phyloP scores from a whole-genome alignment of 2,113 vertebrate species.

The Forbesichthys papilliferus region DNA sequence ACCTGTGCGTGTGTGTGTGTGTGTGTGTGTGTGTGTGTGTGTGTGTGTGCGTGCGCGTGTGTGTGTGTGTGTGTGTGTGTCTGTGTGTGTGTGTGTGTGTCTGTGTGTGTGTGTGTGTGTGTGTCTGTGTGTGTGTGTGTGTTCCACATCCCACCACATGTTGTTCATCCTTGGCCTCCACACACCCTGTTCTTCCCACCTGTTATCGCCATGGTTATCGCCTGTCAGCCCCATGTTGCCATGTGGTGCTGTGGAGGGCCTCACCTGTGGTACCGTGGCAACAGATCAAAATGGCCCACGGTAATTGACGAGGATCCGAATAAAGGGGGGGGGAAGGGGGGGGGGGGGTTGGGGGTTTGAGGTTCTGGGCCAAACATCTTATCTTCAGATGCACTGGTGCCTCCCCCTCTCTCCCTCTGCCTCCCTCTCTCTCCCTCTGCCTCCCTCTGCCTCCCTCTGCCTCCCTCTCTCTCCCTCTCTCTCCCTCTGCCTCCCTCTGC shows the following conservation, averaged over 20 bases:
- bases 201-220: conserved; percentile 29
- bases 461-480: background rate
- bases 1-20: too few relatives aligned
- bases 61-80: background rate
- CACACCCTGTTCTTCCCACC: conserved; percentile 17
- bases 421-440: conserved; percentile 4
- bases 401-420: conserved; percentile 1
- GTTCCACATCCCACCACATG: background rate
- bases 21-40: too few relatives aligned
- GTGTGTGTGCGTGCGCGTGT: conserved; percentile 12
- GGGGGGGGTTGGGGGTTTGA: too few relatives aligned
- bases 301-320: conserved; percentile 51
- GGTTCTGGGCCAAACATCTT: conserved; percentile 49
- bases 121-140: conserved; percentile 7
- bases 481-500: background rate
- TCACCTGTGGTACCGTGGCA: conserved; percentile 42
- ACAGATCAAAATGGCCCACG: conserved; percentile 34
- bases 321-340: too few relatives aligned
- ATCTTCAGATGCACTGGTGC: conserved; percentile 51
- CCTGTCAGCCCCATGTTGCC: background rate
- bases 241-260: conserved; percentile 21
- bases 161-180: background rate
- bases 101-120: background rate
- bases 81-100: too few relatives aligned
- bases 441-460: conserved; percentile 11